These are phyloP conservation scores for Phaethornis superciliosus DNA, from an alignment of 2,113 vertebrate genomes.

Conservation along the genomic window DNA sequence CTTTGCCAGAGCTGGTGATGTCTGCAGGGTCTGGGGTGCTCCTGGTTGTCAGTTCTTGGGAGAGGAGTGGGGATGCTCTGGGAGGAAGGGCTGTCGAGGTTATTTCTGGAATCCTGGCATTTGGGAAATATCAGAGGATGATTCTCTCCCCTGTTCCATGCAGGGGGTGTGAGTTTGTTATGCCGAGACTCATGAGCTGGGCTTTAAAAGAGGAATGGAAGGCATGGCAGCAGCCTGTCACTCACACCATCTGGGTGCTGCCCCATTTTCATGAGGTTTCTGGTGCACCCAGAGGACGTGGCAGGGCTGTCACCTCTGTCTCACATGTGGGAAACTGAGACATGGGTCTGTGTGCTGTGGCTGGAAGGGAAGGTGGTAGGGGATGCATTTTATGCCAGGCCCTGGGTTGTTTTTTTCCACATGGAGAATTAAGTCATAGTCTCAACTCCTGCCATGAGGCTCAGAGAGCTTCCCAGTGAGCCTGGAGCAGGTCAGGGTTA, in stretches of 20 bases:
- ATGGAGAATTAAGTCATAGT: rapidly evolving
- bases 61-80: neutral
- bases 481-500: rapidly evolving
- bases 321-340: neutral
- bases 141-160: neutral
- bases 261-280: neutral
- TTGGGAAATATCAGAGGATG: slow-evolving; percentile 48
- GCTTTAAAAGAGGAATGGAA: neutral
- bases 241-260: neutral
- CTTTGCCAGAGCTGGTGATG: neutral
- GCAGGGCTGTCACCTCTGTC: neutral
- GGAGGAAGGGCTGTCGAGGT: neutral
- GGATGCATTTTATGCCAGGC: neutral
- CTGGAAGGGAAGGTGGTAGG: neutral
- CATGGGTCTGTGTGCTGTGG: rapidly evolving
- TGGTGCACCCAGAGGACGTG: neutral
- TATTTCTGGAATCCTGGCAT: slow-evolving; percentile 53
- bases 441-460: rapidly evolving
- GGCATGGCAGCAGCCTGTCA: neutral
- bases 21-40: neutral
- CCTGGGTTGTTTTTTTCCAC: neutral
- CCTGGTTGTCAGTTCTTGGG: neutral
- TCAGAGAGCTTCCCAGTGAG: neutral
- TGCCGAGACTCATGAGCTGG: neutral
- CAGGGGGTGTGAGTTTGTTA: neutral